phyloP scores from a whole-genome alignment of 35 echinoderm and acorn worm species.

The Lytechinus pictus region DNA sequence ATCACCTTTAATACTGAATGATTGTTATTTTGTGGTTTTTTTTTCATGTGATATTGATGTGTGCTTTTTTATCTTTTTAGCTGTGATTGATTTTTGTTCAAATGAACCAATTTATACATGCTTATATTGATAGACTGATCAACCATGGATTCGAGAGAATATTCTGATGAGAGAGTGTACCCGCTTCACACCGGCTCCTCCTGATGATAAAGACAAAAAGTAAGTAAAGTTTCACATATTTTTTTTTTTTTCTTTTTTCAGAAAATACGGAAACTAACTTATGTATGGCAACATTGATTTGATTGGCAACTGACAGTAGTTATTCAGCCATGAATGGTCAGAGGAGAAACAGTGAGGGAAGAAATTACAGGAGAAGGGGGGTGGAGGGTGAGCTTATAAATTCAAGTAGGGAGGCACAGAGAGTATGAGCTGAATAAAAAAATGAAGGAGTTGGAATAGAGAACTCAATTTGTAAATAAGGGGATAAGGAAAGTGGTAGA shows the following conservation, averaged over 20 bases:
- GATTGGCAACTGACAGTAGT: background rate
- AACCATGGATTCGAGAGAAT: conserved; percentile 90
- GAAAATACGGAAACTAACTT: too few relatives aligned
- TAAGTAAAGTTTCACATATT: conserved; percentile 4
- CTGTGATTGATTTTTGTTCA: too few relatives aligned
- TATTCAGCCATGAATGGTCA: background rate
- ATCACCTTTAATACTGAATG: too few relatives aligned
- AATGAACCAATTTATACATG: too few relatives aligned
- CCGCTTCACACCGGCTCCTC: conserved; percentile 62
- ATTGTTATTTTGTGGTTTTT: too few relatives aligned
- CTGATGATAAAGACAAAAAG: conserved; percentile 30
- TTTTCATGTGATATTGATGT: too few relatives aligned
- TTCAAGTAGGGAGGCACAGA: too few relatives aligned
- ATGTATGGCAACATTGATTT: background rate
- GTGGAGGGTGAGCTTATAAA: background rate
- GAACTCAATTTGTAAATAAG: too few relatives aligned
- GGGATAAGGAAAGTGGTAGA: too few relatives aligned
- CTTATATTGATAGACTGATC: conserved; percentile 76
- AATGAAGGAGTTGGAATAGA: too few relatives aligned
- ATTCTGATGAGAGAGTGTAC: conserved; percentile 85
- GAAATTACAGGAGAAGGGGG: background rate
- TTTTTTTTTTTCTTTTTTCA: background rate
- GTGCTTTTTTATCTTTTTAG: too few relatives aligned
- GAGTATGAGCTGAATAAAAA: too few relatives aligned
- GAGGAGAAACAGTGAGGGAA: background rate